These are phyloP conservation scores for Coenonympha glycerion DNA, from an alignment of 2,888 invertebrate species.

Conservation along the genomic window DNA sequence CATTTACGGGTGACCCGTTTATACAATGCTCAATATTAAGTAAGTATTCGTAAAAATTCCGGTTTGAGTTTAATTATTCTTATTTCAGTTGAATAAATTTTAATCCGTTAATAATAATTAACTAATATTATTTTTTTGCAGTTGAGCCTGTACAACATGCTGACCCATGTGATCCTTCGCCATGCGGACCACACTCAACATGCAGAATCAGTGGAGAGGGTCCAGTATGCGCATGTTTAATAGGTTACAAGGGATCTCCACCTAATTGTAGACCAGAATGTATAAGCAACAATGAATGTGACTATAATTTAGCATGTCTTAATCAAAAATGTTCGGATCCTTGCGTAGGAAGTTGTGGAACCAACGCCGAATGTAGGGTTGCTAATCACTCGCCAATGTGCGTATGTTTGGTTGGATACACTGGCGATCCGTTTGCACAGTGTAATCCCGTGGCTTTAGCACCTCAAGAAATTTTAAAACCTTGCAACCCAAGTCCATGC, in stretches of 20 bases:
- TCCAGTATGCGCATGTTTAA: conserved; percentile 84
- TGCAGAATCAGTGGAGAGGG: conserved; percentile 80
- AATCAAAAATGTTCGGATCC: conserved; percentile 86
- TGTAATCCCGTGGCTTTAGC: conserved; percentile 66
- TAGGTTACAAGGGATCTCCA: conserved; percentile 80
- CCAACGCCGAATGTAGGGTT: conserved; percentile 84
- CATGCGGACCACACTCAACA: conserved; percentile 85
- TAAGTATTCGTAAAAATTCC: conserved; percentile 31
- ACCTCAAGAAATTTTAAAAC: conserved; percentile 64
- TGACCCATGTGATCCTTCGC: conserved; percentile 82
- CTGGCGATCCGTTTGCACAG: conserved; percentile 85
- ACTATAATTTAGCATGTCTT: conserved; percentile 81
- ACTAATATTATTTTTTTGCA: conserved; percentile 29
- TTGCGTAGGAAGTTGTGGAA: conserved; percentile 82
- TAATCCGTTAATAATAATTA: background rate
- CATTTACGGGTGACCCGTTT: conserved; percentile 87
- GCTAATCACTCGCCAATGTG: conserved; percentile 85
- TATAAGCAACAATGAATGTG: conserved; percentile 84
- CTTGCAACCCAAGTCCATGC: conserved; percentile 81
- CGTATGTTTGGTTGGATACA: conserved; percentile 80
- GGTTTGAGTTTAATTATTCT: background rate
- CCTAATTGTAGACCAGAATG: conserved; percentile 89
- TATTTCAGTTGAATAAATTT: no score
- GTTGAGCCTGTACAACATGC: conserved; percentile 42
- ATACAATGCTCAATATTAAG: conserved; percentile 77